Base-by-base conservation (phyloP, 1,140 invertebrate species). In the Colletes gigas region DNA sequence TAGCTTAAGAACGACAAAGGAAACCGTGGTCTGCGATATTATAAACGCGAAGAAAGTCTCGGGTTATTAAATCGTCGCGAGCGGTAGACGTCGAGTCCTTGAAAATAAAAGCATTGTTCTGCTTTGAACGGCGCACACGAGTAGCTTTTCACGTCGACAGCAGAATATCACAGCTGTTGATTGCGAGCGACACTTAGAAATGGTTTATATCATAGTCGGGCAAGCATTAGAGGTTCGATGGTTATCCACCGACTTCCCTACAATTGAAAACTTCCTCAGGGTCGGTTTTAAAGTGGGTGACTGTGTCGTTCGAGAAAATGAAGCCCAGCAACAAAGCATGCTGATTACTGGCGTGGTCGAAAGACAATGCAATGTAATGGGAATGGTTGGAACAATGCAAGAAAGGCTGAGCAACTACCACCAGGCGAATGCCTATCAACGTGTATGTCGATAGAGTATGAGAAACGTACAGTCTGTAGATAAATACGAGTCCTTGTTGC, bases 311-410 rank as follows among this genome's bases (percentile, higher is more conserved):
- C 63, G 76, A 70, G 79, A 85, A 87, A 87, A 87, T 85, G 81
- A 83, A 83, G 59, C 79, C 63, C n/a, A 7, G 52, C 12, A 81
- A 81, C 83, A 81, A 87, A 87, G 83, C 83, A 19, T 44, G 68
- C 85, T 82, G 87, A 88, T 88, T 89, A 83, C 82, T 65, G 52
- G 55, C 83, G 52, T 57, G 75, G 75, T 76, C 60, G 68, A 81
- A 83, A 86, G 81, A 89, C 81, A 86, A 89, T 87, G 76, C 84
- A 62, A 82, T 82, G 81, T 83, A 87, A 88, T 88, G 65, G 81
- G 72, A 65, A 86, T 80, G 76, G 52, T 65, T 44, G 59, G 78
- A 82, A 89, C 88, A 88, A 89, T 85, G 55, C 66, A 54, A 68
- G 60, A 57, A 78, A 84, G 81, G 73, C 76, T n/a, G 72, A 66